phyloP scores from a whole-genome alignment of 2,797 vertebrate genomes.

The Rousettus madagascariensis region DNA sequence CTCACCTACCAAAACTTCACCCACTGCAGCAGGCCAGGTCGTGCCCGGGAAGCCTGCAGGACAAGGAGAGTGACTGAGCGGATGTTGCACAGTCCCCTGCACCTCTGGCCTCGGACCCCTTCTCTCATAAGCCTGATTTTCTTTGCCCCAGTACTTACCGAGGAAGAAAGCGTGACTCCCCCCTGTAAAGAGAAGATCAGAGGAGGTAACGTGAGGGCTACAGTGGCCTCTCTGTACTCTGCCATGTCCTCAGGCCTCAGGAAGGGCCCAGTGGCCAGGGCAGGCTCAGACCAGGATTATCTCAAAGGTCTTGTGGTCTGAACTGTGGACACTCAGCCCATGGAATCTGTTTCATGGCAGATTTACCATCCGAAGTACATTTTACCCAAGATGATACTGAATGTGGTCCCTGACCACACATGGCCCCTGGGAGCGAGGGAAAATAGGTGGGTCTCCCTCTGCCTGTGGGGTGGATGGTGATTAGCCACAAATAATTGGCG shows the following conservation, averaged over 20 bases:
- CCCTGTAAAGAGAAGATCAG: constrained; percentile 64
- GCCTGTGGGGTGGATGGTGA: not conserved
- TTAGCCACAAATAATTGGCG: not conserved
- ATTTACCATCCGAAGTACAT: not conserved
- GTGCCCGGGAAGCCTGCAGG: constrained; percentile 58
- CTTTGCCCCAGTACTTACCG: constrained; percentile 58
- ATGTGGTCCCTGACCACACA: not conserved
- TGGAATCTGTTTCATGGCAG: not conserved
- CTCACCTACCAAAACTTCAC: constrained; percentile 78
- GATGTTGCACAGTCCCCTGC: not conserved
- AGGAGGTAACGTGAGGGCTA: not conserved
- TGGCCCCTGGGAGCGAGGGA: not conserved
- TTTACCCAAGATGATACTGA: not conserved
- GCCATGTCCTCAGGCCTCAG: not conserved
- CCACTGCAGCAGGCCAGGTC: constrained; percentile 66
- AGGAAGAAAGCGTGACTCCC: constrained; percentile 2
- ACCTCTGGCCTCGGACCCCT: not conserved
- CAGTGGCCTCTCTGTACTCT: not conserved
- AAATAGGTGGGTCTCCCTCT: not conserved
- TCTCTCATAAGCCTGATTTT: not conserved
- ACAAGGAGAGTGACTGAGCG: not conserved
- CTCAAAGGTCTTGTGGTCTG: not conserved
- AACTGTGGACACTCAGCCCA: not conserved
- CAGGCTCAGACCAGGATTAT: not conserved
- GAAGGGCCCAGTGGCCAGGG: not conserved